A percentile compares a stretch with the other conserved stretches of the same genome.
Evolutionary conservation across 2,113 vertebrate species (phyloP).

Genomic region (Lepus europaeus): DNA sequence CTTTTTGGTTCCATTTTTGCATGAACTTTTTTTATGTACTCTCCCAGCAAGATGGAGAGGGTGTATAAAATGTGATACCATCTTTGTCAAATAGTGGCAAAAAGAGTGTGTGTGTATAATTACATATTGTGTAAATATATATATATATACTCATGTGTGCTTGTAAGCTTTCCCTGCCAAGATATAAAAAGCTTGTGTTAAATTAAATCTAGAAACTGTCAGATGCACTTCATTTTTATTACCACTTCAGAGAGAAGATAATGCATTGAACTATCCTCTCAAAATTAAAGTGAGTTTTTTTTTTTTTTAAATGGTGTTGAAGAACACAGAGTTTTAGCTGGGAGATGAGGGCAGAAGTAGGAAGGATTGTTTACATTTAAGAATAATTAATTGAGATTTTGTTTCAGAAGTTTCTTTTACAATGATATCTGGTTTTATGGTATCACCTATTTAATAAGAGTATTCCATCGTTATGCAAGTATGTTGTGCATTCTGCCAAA

Average conservation of each 20-base stretch:
- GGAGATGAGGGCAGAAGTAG: background rate
- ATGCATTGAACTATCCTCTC: background rate
- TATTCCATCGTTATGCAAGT: background rate
- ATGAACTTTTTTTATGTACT: too few relatives aligned
- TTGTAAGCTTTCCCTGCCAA: background rate
- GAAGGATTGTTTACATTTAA: background rate
- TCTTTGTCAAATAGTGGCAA: constrained; percentile 40
- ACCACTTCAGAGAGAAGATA: background rate
- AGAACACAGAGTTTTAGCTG: background rate
- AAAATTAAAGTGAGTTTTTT: background rate
- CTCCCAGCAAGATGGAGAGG: background rate
- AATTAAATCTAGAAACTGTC: constrained; percentile 25
- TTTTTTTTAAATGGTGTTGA: background rate
- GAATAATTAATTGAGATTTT: background rate
- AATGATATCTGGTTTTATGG: background rate
- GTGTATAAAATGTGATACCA: background rate
- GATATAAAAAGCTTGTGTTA: background rate
- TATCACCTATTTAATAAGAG: background rate
- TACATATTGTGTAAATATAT: background rate
- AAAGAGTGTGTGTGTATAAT: background rate
- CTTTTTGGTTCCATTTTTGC: too few relatives aligned
- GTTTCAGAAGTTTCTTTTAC: background rate
- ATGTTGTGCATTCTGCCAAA: background rate
- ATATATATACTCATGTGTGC: background rate
- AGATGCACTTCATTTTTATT: background rate